Evolutionary conservation across 2,888 invertebrate genomes (phyloP), one percentile per base, ranked within the genome.

Genomic region (Notocelia uddmanniana): DNA sequence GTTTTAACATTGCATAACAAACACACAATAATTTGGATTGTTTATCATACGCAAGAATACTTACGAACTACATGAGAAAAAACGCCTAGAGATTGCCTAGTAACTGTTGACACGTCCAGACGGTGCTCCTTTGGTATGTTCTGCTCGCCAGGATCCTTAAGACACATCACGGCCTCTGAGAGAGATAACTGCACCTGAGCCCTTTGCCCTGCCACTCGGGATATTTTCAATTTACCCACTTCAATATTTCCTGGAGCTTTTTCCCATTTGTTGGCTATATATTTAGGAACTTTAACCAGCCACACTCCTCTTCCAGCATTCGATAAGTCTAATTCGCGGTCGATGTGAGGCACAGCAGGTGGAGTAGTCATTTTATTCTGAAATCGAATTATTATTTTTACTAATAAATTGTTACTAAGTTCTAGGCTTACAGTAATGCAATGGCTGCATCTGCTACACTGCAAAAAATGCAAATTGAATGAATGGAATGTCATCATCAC

Each of bases 211-310:
- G 96, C 95, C 62, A 94, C 96, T 91, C 97, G 96, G 37, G 96
- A 95, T 82, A 99, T 99, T 84, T 96, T 97, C 68, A 99, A 93
- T 90, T 98, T 98, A 15, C 98, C 99, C 57, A 99, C 98, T 94
- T 98, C 98, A 83, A 97, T 96, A 84, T 97, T 97, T 55, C 97
- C 97, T n/a, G 97, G 96, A 10, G 98, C 96, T 86, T 97, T 98
- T 85, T 98, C 97, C 99, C 99, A 99, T 94, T 97, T 96, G 81
- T 97, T 97, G 6, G 98, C 97, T 79, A 99, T 96, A 88, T 99
- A 99, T 92, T 99, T 99, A 0, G 99, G 99, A 11, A 97, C 97
- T 93, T 99, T 99, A 0, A 99, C 99, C 9, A 99, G 95, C 99
- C 99, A 99, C 13, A 99, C 98, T 73, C 98, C 98, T 81, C 98